These are phyloP conservation scores for Lophura nycthemera DNA, from an alignment of 2,113 vertebrate species.

Conservation along the genomic window DNA sequence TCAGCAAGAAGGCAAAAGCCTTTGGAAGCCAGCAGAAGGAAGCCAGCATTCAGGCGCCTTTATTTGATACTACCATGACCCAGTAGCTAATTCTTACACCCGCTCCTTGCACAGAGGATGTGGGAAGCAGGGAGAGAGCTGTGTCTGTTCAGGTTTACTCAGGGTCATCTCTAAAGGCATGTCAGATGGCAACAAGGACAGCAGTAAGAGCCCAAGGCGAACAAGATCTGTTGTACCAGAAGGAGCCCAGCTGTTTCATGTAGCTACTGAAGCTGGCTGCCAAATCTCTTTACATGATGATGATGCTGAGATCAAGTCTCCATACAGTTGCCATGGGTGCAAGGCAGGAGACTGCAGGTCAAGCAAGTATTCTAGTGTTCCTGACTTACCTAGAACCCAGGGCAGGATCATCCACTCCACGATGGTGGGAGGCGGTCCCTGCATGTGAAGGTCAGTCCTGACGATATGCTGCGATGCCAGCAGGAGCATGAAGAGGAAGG, in stretches of 20 bases:
- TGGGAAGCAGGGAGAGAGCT: neutral
- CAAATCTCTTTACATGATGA: neutral
- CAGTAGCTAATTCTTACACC: neutral
- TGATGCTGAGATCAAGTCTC: neutral
- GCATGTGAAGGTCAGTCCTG: conserved; percentile 94
- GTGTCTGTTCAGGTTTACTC: neutral
- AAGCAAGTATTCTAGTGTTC: neutral
- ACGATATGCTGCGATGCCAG: conserved; percentile 97
- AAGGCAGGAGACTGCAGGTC: neutral
- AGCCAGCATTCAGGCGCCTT: neutral
- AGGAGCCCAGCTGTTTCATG: conserved; percentile 32
- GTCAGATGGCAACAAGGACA: conserved; percentile 10
- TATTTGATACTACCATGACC: neutral
- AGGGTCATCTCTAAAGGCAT: neutral
- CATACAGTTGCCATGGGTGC: neutral
- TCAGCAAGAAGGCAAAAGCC: neutral
- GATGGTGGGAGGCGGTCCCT: conserved; percentile 93
- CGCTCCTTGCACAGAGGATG: fast-evolving
- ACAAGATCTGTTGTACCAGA: conserved; percentile 7
- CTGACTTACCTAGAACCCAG: conserved; percentile 92
- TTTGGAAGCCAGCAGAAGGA: neutral
- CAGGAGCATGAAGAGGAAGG: conserved; percentile 96
- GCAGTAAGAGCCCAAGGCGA: conserved; percentile 31
- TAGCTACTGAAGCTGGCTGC: neutral
- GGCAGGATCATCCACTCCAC: conserved; percentile 99